Evolutionary conservation across 2,113 vertebrate genomes (phyloP).

Genomic region (Todiramphus saurophagus): DNA sequence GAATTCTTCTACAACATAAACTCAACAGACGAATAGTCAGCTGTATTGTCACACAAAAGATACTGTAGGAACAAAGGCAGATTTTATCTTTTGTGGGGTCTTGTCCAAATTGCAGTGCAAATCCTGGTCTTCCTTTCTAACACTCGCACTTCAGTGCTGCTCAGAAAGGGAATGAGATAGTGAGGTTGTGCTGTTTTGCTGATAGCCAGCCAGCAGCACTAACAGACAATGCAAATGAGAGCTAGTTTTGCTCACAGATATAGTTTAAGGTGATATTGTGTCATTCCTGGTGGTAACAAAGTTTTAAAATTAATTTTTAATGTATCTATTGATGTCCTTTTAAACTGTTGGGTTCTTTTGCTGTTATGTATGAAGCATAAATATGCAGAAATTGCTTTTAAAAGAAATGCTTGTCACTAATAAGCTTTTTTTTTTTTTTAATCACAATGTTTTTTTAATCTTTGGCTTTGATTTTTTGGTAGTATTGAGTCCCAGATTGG

Average conservation of each 20-base stretch:
- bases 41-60: neutral
- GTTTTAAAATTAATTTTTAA: neutral
- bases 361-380: neutral
- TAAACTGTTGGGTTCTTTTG: conserved; percentile 1
- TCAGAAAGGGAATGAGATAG: neutral
- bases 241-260: neutral
- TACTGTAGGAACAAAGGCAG: neutral
- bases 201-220: neutral
- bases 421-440: conserved; percentile 27
- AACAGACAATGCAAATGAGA: neutral
- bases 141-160: neutral
- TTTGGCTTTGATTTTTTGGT: conserved; percentile 64
- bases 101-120: neutral
- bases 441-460: conserved; percentile 26
- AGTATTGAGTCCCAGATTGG: conserved; percentile 38
- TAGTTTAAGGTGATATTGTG: neutral
- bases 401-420: neutral
- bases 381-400: neutral
- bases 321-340: conserved; percentile 16
- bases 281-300: neutral
- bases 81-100: neutral
- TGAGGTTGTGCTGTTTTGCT: neutral
- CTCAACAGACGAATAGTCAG: neutral
- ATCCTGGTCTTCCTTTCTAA: neutral
- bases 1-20: neutral